phyloP scores from a whole-genome alignment of 2,113 vertebrate species.

The Clinocottus analis region DNA sequence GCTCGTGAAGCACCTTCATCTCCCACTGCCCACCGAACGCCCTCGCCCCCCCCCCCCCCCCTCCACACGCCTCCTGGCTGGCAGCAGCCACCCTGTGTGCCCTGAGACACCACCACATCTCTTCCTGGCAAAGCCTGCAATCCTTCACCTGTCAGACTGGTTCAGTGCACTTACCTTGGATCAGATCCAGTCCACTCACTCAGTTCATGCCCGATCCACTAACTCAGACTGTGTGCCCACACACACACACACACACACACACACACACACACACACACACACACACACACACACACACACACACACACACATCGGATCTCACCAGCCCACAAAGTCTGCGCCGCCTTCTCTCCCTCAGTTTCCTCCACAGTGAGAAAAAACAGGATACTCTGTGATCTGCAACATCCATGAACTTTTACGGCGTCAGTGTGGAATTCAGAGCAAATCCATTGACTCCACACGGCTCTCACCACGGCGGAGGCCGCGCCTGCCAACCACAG shows the following conservation, averaged over 20 bases:
- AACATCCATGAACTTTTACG: not conserved
- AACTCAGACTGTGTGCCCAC: conserved; percentile 50
- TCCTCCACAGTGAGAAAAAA: not conserved
- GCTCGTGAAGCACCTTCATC: conserved; percentile 52
- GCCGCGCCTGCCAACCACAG: not conserved
- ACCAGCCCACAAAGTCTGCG: conserved; percentile 17
- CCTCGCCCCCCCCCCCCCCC: too few relatives aligned
- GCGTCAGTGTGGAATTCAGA: not conserved
- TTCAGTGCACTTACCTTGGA: conserved; percentile 62
- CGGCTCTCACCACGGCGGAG: not conserved
- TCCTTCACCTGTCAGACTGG: conserved; percentile 70
- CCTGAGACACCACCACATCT: conserved; percentile 58
- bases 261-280: too few relatives aligned
- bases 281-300: too few relatives aligned
- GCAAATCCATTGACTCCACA: not conserved
- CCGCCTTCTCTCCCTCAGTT: not conserved
- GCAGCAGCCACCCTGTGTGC: conserved; percentile 28
- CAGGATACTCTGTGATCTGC: not conserved
- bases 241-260: too few relatives aligned
- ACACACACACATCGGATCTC: conserved; percentile 41
- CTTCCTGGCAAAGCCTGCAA: conserved; percentile 54
- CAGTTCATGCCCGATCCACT: conserved; percentile 29
- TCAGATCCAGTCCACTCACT: conserved; percentile 61
- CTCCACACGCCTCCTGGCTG: conserved; percentile 33
- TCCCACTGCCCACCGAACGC: conserved; percentile 30